Evolutionary conservation across 2,888 invertebrate species (phyloP).

Genomic region (Matsumyia berberina): DNA sequence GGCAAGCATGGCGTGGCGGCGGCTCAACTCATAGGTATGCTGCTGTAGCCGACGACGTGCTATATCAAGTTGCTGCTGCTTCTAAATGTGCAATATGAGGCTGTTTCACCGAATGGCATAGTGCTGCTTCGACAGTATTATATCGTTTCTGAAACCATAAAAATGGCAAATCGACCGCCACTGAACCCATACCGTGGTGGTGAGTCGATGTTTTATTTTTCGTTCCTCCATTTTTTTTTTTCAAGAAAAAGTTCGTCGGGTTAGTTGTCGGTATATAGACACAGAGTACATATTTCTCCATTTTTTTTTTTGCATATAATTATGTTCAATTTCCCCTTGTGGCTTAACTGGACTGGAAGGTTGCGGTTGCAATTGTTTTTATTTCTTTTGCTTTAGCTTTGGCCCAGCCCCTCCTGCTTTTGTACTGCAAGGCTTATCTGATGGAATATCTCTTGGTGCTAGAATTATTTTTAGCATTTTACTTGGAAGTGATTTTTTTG

Average conservation of each 20-base stretch:
- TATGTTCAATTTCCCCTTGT: conserved; percentile 73
- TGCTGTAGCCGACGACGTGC: conserved; percentile 41
- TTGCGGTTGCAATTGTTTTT: conserved; percentile 66
- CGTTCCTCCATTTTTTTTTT: conserved; percentile 68
- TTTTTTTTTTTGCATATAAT: conserved; percentile 70
- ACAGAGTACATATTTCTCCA: conserved; percentile 1
- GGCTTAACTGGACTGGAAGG: conserved; percentile 72
- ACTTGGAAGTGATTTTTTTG: conserved; percentile 1
- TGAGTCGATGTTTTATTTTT: conserved; percentile 75
- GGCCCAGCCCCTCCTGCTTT: conserved; percentile 9
- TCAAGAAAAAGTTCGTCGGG: conserved; percentile 52
- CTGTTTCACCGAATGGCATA: conserved; percentile 51
- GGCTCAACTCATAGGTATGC: conserved; percentile 49
- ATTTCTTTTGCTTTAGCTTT: conserved; percentile 21
- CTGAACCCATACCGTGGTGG: conserved; percentile 73
- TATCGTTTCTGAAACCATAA: conserved; percentile 81
- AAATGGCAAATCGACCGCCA: conserved; percentile 82
- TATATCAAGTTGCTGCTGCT: conserved; percentile 73
- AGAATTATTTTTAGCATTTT: conserved; percentile 16
- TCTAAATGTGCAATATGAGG: conserved; percentile 74
- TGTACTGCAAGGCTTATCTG: conserved; percentile 31
- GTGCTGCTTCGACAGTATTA: conserved; percentile 74
- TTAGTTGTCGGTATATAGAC: conserved; percentile 64
- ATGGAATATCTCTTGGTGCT: conserved; percentile 44
- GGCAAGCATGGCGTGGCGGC: conserved; percentile 12